Percentiles rank a stretch among this genome's conserved stretches.
Evolutionary conservation across 1,140 invertebrate species (phyloP).

Genomic region (Periplaneta americana): DNA sequence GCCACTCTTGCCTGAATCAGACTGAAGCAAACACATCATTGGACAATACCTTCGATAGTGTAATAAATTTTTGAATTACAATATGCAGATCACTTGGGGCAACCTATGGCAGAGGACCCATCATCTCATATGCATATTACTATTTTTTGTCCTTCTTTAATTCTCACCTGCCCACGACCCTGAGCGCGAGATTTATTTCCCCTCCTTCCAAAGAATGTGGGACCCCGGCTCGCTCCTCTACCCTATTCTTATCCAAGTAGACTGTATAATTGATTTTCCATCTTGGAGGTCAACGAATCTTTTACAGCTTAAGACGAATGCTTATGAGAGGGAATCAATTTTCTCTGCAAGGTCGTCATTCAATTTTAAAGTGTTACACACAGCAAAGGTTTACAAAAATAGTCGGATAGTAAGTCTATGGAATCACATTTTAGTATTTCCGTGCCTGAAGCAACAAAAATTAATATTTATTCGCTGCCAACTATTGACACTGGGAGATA

Average conservation of each 20-base stretch:
- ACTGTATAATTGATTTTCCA: neutral
- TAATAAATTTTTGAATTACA: neutral
- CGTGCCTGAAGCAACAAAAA: no score
- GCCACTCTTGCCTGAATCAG: neutral
- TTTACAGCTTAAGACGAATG: neutral
- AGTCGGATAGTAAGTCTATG: no score
- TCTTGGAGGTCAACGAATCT: neutral
- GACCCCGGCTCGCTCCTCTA: neutral
- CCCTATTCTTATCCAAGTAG: neutral
- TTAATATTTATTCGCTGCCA: no score
- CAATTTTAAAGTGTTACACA: neutral
- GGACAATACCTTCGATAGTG: neutral
- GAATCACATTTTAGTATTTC: no score
- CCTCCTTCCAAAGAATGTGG: neutral
- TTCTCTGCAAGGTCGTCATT: neutral
- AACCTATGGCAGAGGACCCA: neutral
- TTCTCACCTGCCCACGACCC: neutral
- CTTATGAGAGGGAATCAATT: neutral
- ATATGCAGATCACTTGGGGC: neutral
- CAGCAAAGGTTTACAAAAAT: no score
- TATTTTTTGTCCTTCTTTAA: neutral
- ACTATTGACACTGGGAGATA: no score
- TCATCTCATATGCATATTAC: neutral
- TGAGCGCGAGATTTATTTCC: neutral
- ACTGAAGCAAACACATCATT: neutral